Conservation (phyloP, 2,888 invertebrate genomes). For the Rhingia rostrata region DNA sequence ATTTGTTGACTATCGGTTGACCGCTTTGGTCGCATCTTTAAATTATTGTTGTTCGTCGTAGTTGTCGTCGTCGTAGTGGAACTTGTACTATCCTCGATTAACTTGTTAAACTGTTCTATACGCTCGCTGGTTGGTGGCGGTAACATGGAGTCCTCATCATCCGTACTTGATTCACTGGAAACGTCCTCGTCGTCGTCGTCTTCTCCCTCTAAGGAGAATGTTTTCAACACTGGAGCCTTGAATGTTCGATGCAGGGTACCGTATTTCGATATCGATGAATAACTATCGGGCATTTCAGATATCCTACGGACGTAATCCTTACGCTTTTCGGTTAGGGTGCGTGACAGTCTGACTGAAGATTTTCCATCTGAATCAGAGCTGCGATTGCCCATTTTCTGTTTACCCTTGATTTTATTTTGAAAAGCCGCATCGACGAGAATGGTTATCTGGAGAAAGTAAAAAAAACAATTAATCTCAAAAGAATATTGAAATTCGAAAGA, state of each 20-base stretch:
- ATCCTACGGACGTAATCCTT: constrained; percentile 87
- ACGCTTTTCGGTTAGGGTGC: constrained; percentile 86
- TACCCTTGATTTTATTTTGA: constrained; percentile 75
- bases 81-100: constrained; percentile 68
- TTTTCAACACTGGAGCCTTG: constrained; percentile 74
- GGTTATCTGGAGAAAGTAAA: constrained; percentile 75
- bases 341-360: constrained; percentile 80
- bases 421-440: constrained; percentile 77
- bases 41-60: constrained; percentile 58
- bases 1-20: constrained; percentile 64
- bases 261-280: constrained; percentile 76
- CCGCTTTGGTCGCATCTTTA: constrained; percentile 69
- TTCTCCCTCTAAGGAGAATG: constrained; percentile 72
- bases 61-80: constrained; percentile 51
- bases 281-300: constrained; percentile 84
- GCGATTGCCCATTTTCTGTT: constrained; percentile 72
- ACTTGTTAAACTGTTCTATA: constrained; percentile 74
- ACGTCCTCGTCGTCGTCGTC: constrained; percentile 62
- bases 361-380: constrained; percentile 70
- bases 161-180: constrained; percentile 65
- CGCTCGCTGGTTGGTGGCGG: constrained; percentile 68
- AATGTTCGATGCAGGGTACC: constrained; percentile 76
- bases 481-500: neutral
- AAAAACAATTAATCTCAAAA: neutral
- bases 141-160: constrained; percentile 63